These are phyloP conservation scores for Zhengitettix transpicula DNA, from an alignment of 2,888 invertebrate genomes.

Conservation along the genomic window DNA sequence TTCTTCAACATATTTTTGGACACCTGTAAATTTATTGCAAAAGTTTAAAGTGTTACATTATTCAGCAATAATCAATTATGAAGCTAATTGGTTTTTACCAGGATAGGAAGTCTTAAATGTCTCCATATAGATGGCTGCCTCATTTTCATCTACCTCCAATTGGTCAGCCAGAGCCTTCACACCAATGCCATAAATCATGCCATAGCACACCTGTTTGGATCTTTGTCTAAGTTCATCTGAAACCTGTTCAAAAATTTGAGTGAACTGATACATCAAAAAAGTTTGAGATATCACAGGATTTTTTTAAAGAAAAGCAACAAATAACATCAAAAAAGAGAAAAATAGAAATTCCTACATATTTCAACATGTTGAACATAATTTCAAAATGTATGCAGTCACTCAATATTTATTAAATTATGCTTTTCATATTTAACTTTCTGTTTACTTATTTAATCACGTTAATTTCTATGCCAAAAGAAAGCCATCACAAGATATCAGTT, in stretches of 20 bases:
- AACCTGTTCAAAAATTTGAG: conserved; percentile 33
- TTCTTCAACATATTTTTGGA: conserved; percentile 31
- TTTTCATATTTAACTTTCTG: too few species aligned
- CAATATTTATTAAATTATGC: too few species aligned
- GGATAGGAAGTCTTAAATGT: conserved; percentile 66
- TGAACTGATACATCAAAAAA: background rate
- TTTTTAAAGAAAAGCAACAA: too few species aligned
- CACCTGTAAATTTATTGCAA: conserved; percentile 7
- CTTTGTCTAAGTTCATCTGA: conserved; percentile 63
- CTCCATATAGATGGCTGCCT: conserved; percentile 63
- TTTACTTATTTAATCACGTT: too few species aligned
- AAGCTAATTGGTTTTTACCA: conserved; percentile 19
- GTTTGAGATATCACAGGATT: background rate
- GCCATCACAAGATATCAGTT: too few species aligned
- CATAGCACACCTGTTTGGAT: conserved; percentile 88
- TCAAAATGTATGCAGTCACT: too few species aligned
- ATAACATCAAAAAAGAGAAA: too few species aligned
- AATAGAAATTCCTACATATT: too few species aligned
- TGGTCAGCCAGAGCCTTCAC: conserved; percentile 61
- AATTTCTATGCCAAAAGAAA: too few species aligned
- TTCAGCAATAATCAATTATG: too few species aligned
- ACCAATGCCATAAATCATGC: conserved; percentile 96
- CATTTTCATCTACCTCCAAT: conserved; percentile 57
- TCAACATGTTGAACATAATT: too few species aligned
- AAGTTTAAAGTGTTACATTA: too few species aligned